A percentile compares a stretch with the other conserved stretches of the same genome.
Evolutionary conservation across 2,888 invertebrate species (phyloP).

Genomic region (Clunio marinus): DNA sequence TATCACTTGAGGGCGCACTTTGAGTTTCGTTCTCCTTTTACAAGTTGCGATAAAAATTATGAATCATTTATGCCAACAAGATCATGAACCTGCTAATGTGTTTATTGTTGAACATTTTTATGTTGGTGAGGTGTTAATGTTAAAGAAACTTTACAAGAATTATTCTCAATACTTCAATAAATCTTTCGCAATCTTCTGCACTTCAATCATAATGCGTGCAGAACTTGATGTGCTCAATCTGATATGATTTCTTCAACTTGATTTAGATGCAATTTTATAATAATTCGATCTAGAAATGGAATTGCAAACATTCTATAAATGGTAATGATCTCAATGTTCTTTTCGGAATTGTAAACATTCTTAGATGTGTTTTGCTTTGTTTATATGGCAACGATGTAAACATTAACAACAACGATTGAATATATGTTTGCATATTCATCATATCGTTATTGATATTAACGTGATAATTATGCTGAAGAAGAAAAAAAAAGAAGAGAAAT

Average conservation of each 20-base stretch:
- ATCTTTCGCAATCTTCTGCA: too few relatives aligned
- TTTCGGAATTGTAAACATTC: slow-evolving; percentile 15
- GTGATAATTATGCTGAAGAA: slow-evolving; percentile 15
- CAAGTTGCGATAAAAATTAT: background rate
- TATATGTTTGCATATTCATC: slow-evolving; percentile 20
- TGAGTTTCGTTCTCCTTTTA: background rate
- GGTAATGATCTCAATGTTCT: background rate
- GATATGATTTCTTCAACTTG: background rate
- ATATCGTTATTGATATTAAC: slow-evolving; percentile 2
- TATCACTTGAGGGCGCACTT: background rate
- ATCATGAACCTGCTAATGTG: background rate
- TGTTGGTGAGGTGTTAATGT: background rate
- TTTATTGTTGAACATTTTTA: background rate
- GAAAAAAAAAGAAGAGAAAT: slow-evolving; percentile 3
- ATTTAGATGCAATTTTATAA: slow-evolving; percentile 12
- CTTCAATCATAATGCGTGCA: background rate
- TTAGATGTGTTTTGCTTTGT: background rate
- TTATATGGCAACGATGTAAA: background rate
- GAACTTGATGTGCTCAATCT: too few relatives aligned
- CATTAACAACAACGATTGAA: slow-evolving; percentile 7
- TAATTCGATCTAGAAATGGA: background rate
- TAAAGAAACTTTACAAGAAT: background rate
- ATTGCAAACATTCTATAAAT: background rate
- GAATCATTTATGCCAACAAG: background rate
- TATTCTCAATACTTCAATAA: too few relatives aligned